phyloP scores from a whole-genome alignment of 1,140 invertebrate genomes.

The Bilobella aurantiaca region DNA sequence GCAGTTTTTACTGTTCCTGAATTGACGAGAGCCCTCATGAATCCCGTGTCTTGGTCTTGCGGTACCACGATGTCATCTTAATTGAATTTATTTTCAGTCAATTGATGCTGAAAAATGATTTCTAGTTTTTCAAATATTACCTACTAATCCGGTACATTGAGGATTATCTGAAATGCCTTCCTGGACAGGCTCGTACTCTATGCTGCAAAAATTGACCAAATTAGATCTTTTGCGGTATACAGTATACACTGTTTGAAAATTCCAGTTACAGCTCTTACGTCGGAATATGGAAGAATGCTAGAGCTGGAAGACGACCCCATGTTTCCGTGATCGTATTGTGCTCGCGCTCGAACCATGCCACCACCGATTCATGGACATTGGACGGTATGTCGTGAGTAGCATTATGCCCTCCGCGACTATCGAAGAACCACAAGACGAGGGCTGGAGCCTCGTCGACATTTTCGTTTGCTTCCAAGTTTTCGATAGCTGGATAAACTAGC shows the following conservation, averaged over 20 bases:
- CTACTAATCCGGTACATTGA: slow-evolving; percentile 8
- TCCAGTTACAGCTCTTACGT: slow-evolving; percentile 2
- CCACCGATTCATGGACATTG: slow-evolving; percentile 12
- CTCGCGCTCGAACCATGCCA: slow-evolving; percentile 10
- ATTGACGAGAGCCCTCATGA: slow-evolving; percentile 11
- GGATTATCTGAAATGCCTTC: neutral
- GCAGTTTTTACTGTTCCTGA: slow-evolving; percentile 5
- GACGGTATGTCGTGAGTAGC: slow-evolving; percentile 7
- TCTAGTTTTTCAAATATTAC: neutral
- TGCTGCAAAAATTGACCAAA: neutral
- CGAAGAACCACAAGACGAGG: slow-evolving; percentile 24
- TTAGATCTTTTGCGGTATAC: neutral
- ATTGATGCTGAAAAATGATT: neutral
- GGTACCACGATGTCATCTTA: slow-evolving; percentile 17
- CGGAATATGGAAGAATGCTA: slow-evolving; percentile 22
- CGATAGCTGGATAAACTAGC: slow-evolving; percentile 8
- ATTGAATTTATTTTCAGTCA: neutral
- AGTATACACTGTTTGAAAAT: neutral
- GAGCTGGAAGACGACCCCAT: slow-evolving; percentile 13
- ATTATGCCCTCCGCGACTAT: slow-evolving; percentile 17
- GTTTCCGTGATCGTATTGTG: neutral
- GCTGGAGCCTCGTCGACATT: slow-evolving; percentile 8
- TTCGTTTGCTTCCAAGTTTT: neutral
- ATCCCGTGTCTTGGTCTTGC: slow-evolving; percentile 7
- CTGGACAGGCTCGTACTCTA: slow-evolving; percentile 12